phyloP scores from a whole-genome alignment of 2,113 vertebrate genomes.

The Penelope pileata region DNA sequence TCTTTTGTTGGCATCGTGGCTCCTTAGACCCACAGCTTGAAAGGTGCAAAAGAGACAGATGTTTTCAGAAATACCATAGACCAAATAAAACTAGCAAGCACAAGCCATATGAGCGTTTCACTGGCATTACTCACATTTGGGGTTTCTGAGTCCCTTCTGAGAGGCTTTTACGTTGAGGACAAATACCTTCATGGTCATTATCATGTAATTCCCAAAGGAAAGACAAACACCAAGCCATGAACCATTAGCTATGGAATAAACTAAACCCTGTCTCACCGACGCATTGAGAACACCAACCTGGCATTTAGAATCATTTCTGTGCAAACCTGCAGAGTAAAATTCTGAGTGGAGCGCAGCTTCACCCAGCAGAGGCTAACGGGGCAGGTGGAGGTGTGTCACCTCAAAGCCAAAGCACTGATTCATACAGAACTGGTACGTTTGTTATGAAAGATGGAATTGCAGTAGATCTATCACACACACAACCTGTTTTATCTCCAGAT shows the following conservation, averaged over 20 bases:
- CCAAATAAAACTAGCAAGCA: not conserved
- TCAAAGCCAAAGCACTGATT: not conserved
- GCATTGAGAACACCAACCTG: conserved; percentile 54
- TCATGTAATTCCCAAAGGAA: not conserved
- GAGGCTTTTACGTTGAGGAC: not conserved
- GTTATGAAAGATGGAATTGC: not conserved
- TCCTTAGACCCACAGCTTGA: not conserved
- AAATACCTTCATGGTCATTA: not conserved
- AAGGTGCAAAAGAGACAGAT: not conserved
- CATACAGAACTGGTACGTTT: not conserved
- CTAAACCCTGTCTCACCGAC: conserved; percentile 36
- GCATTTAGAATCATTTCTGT: conserved; percentile 60
- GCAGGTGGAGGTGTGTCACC: not conserved
- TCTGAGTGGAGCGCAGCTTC: not conserved
- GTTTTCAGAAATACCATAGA: not conserved
- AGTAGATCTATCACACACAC: not conserved
- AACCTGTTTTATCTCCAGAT: not conserved
- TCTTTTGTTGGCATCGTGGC: not conserved
- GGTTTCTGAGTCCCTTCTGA: not conserved
- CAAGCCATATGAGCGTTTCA: not conserved
- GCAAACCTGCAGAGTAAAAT: not conserved
- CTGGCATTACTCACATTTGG: not conserved
- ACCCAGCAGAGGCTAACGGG: not conserved
- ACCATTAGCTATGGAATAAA: not conserved
- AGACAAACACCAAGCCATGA: not conserved